phyloP scores from a whole-genome alignment of 2,113 vertebrate species.

The Lutjanus erythropterus region DNA sequence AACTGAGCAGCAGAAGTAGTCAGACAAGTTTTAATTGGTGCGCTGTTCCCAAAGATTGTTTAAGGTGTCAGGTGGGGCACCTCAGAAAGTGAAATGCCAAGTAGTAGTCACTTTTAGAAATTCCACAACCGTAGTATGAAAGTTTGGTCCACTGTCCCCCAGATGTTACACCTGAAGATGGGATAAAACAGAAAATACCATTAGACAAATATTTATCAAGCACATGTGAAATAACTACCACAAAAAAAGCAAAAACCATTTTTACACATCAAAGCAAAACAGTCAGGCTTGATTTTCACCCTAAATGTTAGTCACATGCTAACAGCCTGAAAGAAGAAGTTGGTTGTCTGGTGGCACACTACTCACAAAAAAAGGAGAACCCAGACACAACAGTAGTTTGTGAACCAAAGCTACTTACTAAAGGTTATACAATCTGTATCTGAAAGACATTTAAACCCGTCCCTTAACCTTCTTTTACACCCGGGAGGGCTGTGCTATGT shows the following conservation, averaged over 20 bases:
- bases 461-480: background rate
- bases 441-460: background rate
- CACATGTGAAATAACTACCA: background rate
- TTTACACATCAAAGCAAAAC: background rate
- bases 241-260: background rate
- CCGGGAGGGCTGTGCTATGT: background rate
- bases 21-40: background rate
- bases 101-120: background rate
- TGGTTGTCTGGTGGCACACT: background rate
- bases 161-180: constrained; percentile 32
- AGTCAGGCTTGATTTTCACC: background rate
- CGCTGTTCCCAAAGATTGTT: background rate
- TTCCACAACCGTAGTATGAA: background rate
- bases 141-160: constrained; percentile 5
- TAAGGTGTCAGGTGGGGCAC: background rate
- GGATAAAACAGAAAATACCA: constrained; percentile 8
- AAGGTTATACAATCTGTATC: background rate
- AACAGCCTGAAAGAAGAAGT: constrained; percentile 30
- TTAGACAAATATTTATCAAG: background rate
- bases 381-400: background rate
- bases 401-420: background rate
- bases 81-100: constrained; percentile 9
- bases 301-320: background rate
- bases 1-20: constrained; percentile 15
- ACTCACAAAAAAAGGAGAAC: background rate